Evolutionary conservation across 1,140 invertebrate genomes (phyloP), one percentile per base, ranked within the genome.

Genomic region (Papilio glaucus): DNA sequence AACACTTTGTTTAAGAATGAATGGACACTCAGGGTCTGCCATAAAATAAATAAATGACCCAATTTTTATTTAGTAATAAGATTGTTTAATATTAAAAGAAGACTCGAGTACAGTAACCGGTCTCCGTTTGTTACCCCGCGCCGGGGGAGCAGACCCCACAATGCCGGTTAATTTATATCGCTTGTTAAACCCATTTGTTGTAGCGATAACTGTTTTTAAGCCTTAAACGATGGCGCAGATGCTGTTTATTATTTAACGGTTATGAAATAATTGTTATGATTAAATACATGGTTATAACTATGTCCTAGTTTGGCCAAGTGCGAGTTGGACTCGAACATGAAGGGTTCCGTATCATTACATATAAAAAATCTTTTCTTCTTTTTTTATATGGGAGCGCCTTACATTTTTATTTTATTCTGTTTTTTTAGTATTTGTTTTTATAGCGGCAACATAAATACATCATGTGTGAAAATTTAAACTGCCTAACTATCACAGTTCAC

Each of bases 181-280:
- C 45, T 49, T 49, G 45, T 49, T 49, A 21, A 49, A 49, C 6
- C 29, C 29, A 33, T 49, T 49, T 49, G 45, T 49, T 49, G 45
- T 49, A 18, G 21, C 45, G 8, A 21, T 49, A 49, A 49, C 21
- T 49, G 45, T 49, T 49, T n/a, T 49, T 21, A 49, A 18, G 49
- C 49, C 12, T 13, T 12, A 15, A 13, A 57, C 12, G 49, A 57
- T 24, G 24, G 24, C 10, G 24, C 9, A 24, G 21, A n/a, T n/a
- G 18, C 10, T 21, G 29, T 57, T 26, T 49, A 18, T 49, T 57
- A 57, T 57, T 26, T 57, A 24, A 57, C 49, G 21, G 21, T 5
- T 24, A 24, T 21, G 10, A 57, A 12, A 57, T 57, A 57, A 57
- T 53, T 53, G 24, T 26, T 10, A 26, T 24, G 24, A 53, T 49